Conservation (phyloP, 1,140 invertebrate species). For the Drosophila auraria region DNA sequence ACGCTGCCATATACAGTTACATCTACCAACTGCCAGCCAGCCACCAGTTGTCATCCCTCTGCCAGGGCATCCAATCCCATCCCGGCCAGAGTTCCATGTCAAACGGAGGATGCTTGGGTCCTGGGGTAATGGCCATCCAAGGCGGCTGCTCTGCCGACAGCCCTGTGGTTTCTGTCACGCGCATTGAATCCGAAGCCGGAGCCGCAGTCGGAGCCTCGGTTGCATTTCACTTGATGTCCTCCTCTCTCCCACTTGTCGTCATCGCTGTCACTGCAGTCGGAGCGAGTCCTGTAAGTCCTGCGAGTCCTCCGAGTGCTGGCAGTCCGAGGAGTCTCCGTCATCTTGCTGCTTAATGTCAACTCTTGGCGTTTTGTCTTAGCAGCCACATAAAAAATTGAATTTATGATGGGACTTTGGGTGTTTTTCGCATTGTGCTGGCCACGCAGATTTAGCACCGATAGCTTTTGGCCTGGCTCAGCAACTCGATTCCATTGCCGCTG, state of each 20-base stretch:
- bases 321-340: conserved; percentile 38
- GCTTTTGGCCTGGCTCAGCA: conserved; percentile 57
- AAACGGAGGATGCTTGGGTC: conserved; percentile 33
- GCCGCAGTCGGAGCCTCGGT: conserved; percentile 47
- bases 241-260: conserved; percentile 55
- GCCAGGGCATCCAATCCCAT: conserved; percentile 20
- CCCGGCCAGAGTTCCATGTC: conserved; percentile 43
- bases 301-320: conserved; percentile 15
- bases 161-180: conserved; percentile 73
- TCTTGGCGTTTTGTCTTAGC: conserved; percentile 77
- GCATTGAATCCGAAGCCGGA: conserved; percentile 67
- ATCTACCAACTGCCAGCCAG: conserved; percentile 30
- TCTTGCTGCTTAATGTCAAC: conserved; percentile 75
- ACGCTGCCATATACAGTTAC: conserved; percentile 38
- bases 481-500: conserved; percentile 31
- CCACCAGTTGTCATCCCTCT: conserved; percentile 31
- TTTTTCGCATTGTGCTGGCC: conserved; percentile 57
- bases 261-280: conserved; percentile 37
- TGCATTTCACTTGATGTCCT: conserved; percentile 69
- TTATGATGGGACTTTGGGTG: conserved; percentile 67
- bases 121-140: conserved; percentile 68
- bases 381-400: conserved; percentile 75
- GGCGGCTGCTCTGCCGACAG: conserved; percentile 47
- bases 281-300: conserved; percentile 5
- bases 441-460: conserved; percentile 61